Evolutionary conservation across 2,888 invertebrate species (phyloP).

Genomic region (Ephialtes manifestator): DNA sequence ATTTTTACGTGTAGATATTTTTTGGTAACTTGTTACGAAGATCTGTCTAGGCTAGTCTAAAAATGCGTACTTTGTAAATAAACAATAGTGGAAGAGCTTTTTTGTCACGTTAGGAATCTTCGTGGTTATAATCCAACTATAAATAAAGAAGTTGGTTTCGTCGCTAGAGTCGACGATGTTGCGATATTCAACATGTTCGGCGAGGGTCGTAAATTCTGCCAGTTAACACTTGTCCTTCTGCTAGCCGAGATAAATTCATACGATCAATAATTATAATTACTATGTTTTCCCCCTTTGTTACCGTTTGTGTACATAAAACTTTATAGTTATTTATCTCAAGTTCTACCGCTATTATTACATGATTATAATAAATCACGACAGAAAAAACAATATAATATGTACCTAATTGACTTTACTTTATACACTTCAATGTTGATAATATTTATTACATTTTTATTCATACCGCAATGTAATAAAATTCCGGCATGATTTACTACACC

Average conservation of each 20-base stretch:
- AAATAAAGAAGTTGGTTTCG: neutral
- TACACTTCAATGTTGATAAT: slow-evolving; percentile 77
- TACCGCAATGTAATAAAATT: slow-evolving; percentile 77
- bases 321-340: slow-evolving; percentile 74
- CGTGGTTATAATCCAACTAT: slow-evolving; percentile 44
- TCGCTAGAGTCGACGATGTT: neutral
- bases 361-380: slow-evolving; percentile 69
- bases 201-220: slow-evolving; percentile 6
- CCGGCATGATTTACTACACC: slow-evolving; percentile 62
- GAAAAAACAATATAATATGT: slow-evolving; percentile 57
- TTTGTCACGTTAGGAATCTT: slow-evolving; percentile 58
- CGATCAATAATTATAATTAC: slow-evolving; percentile 52
- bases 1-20: slow-evolving; percentile 85
- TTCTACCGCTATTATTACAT: slow-evolving; percentile 69
- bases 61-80: slow-evolving; percentile 64
- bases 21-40: slow-evolving; percentile 82
- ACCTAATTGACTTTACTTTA: slow-evolving; percentile 74
- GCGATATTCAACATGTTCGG: slow-evolving; percentile 8
- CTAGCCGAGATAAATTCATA: slow-evolving; percentile 54
- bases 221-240: slow-evolving; percentile 32
- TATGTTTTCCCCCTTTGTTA: slow-evolving; percentile 71
- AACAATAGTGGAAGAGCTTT: slow-evolving; percentile 56
- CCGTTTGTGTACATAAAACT: slow-evolving; percentile 73
- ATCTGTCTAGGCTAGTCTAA: slow-evolving; percentile 65
- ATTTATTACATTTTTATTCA: slow-evolving; percentile 78